phyloP scores from a whole-genome alignment of 1,140 invertebrate species.

The Frieseomelitta varia region DNA sequence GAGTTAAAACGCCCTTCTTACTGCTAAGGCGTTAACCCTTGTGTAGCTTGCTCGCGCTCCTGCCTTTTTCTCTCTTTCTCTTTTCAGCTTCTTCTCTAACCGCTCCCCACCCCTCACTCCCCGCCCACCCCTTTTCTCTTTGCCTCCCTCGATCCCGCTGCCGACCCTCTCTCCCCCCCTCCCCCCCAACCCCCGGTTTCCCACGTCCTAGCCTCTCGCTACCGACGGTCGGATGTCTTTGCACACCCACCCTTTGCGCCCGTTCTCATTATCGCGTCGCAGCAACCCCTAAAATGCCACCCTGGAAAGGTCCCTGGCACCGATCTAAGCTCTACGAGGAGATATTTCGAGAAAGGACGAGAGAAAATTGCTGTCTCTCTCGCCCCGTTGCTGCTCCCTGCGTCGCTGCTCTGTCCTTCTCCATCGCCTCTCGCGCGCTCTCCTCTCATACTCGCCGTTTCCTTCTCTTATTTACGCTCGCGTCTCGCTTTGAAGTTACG shows the following conservation, averaged over 20 bases:
- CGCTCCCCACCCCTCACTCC: conserved; percentile 21
- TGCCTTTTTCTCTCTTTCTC: conserved; percentile 26
- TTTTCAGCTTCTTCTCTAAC: conserved; percentile 60
- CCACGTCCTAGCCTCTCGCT: conserved; percentile 63
- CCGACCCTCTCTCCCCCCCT: conserved; percentile 29
- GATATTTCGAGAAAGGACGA: conserved; percentile 69
- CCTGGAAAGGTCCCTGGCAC: conserved; percentile 75
- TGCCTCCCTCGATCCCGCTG: conserved; percentile 19
- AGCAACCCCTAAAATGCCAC: conserved; percentile 80
- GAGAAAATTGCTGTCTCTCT: conserved; percentile 67
- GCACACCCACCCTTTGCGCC: conserved; percentile 75
- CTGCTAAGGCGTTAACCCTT: conserved; percentile 79
- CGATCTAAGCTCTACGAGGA: conserved; percentile 69
- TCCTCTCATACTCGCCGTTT: not conserved
- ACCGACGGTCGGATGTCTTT: conserved; percentile 76
- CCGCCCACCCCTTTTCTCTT: conserved; percentile 5
- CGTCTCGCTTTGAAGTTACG: conserved; percentile 60
- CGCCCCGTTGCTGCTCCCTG: not conserved
- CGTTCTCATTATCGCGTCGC: conserved; percentile 81
- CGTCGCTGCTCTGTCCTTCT: too few species aligned
- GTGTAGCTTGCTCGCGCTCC: conserved; percentile 63
- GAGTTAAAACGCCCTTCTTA: conserved; percentile 79
- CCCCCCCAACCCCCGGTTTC: conserved; percentile 43
- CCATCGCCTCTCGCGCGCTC: not conserved
- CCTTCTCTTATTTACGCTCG: conserved; percentile 57